phyloP scores from a whole-genome alignment of 2,113 vertebrate species.

The Cavia porcellus region DNA sequence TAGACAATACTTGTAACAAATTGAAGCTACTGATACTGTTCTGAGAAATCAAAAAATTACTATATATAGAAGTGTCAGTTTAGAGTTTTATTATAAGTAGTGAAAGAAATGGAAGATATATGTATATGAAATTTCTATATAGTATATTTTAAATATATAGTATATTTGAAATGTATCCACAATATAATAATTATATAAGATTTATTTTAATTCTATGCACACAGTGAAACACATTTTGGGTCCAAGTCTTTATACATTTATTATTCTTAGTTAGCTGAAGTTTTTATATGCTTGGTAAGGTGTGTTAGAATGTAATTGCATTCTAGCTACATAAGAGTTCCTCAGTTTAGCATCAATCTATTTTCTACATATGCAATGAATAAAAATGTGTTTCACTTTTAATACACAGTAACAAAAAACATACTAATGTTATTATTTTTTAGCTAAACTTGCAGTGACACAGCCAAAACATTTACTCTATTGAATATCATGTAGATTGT shows the following conservation, averaged over 20 bases:
- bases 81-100: background rate
- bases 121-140: background rate
- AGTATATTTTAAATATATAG: background rate
- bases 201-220: background rate
- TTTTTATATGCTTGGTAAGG: background rate
- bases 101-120: constrained; percentile 1
- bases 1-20: constrained; percentile 17
- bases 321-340: background rate
- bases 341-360: background rate
- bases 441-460: background rate
- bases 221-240: background rate
- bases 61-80: background rate
- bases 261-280: background rate
- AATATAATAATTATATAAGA: background rate
- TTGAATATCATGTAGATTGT: background rate
- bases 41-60: background rate
- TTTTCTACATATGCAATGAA: background rate
- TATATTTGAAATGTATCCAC: background rate
- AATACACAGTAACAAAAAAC: background rate
- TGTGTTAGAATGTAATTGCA: background rate
- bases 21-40: background rate
- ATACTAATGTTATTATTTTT: background rate
- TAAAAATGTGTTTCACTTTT: constrained; percentile 6
- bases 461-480: background rate
- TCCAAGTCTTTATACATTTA: background rate